Base-by-base conservation (phyloP, 2,797 vertebrate species). In the Cyclura pinguis region DNA sequence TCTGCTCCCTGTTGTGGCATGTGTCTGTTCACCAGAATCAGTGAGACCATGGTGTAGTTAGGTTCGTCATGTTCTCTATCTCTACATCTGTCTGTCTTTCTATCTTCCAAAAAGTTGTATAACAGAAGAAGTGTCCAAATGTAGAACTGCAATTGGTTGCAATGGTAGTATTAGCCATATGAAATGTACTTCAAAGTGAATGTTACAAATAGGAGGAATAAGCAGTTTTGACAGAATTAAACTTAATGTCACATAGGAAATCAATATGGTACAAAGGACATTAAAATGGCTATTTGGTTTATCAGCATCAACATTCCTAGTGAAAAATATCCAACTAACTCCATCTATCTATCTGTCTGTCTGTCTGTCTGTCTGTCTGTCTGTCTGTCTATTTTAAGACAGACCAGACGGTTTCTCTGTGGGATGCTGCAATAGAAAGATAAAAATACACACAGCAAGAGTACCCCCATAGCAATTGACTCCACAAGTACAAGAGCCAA, bases 191-290 rank as follows among this genome's bases (percentile, higher is more conserved):
- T 16, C 5, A 90, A 93, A 20, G 47, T 35, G 47, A 80, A 78
- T 35, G 7, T 9, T 90, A 72, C n/a, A 87, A 57, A 47, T 62
- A 9, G 1, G 83, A 3, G 4, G 47, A 92, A 67, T 18, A 84
- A 16, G 86, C 86, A 89, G 91, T 2, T 10, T 84, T 0, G 7
- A 52, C 38, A 62, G 6, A 35, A 90, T 83, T 92, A 87, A 89
- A 90, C 24, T 74, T 59, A 80, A 62, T 76, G 38, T 27, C 84
- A 6, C 59, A 80, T 0, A 88, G 80, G 83, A 94, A 92, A 88
- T 92, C 80, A 91, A 2, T 82, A 83, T 83, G 5, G 27, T 69
- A 80, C 50, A 91, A 42, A 88, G 77, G 86, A 90, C 93, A 94
- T 92, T 92, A 93, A 92, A 88, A 0, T 59, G 72, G 67, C 73